Conservation (phyloP, 2,113 vertebrate genomes). For the Bombycilla garrulus region DNA sequence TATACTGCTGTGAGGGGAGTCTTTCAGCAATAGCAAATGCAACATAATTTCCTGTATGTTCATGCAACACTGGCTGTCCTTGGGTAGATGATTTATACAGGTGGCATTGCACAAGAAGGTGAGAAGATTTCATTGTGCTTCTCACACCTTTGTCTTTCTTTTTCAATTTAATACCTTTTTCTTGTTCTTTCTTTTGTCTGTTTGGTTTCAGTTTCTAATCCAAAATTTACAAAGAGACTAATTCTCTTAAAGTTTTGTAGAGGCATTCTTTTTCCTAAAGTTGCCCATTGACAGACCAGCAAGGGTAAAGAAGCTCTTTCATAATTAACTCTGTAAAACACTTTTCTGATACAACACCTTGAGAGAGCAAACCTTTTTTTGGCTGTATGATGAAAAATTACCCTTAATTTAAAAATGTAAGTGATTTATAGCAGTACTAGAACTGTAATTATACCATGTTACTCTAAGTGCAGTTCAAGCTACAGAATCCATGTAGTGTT, state of each 20-base stretch:
- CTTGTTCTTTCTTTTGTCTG: background rate
- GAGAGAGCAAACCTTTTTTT: background rate
- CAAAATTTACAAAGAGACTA: background rate
- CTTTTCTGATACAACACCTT: background rate
- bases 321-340: background rate
- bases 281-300: background rate
- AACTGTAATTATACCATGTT: background rate
- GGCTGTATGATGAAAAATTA: background rate
- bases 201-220: background rate
- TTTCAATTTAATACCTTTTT: background rate
- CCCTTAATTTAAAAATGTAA: background rate
- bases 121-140: background rate
- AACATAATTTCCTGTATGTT: background rate
- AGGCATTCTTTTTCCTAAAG: background rate
- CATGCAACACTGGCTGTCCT: background rate
- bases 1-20: background rate
- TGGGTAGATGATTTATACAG: background rate
- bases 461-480: background rate
- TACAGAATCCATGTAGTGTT: background rate
- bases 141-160: background rate
- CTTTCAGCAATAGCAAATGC: background rate
- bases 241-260: background rate
- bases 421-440: background rate
- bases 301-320: background rate
- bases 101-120: background rate